Base-by-base conservation (phyloP, 2,113 vertebrate genomes). In the Panurus biarmicus region DNA sequence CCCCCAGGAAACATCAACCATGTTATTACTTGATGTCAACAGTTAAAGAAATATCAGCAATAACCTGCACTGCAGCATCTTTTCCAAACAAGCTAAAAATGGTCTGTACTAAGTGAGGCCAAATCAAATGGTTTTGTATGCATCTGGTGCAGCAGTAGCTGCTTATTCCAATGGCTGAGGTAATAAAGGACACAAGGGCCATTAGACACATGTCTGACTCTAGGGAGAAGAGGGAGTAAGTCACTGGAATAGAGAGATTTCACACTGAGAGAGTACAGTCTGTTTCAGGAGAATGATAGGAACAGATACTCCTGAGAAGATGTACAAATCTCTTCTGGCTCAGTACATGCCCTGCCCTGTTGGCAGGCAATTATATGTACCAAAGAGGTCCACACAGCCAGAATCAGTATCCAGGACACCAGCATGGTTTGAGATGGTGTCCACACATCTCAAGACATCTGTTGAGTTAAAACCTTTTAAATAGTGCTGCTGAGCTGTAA, bases 401-500 rank as follows among this genome's bases (percentile, higher is more conserved):
- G 61, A 44, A 85, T 75, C 72, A 51, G 47, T 47, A 26, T 42
- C 31, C 57, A 56, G 45, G 56, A 62, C 78, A 85, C 50, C 54
- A 75, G 74, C 22, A 11, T 69, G 57, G 26, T 58, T 89, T 3
- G 13, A 72, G 50, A 23, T 65, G 38, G 11, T 75, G 84, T 91
- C 81, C 44, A 42, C 51, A 33, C 1, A 3, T 53, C 58, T 53
- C 58, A 87, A 38, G 90, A 72, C 71, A 73, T 89, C 81, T 94
- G 85, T 85, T 79, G 70, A 87, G 28, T 85, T 96, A 91, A 96
- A 85, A n/a, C 65, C 57, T 93, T 78, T 85, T 87, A 89, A 94
- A 82, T 53, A 79, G 31, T 1, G 4, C 77, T 82, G 40, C 73
- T 80, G 65, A 85, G 71, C 77, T 95, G 81, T 85, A 94, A 85